phyloP scores from a whole-genome alignment of 2,113 vertebrate species.

The Actenoides lindsayi region DNA sequence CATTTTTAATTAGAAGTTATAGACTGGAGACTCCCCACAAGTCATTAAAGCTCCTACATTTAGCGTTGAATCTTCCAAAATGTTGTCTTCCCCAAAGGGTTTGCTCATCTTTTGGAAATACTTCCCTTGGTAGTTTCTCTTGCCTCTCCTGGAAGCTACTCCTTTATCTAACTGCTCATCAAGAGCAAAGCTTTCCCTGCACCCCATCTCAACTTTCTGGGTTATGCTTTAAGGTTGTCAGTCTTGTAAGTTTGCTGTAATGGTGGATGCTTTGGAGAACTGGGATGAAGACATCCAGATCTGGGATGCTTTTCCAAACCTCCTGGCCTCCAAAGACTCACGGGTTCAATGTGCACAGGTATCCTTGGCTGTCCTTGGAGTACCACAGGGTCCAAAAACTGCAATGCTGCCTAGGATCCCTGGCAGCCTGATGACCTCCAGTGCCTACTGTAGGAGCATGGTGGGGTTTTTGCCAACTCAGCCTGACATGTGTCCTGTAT shows the following conservation, averaged over 20 bases:
- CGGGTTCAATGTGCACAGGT: rapidly evolving
- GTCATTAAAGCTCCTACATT: background rate
- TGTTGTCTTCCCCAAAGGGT: background rate
- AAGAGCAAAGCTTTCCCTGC: background rate
- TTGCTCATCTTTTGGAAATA: constrained; percentile 20
- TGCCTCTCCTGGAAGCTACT: background rate
- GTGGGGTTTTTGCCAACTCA: background rate
- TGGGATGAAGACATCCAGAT: background rate
- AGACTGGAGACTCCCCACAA: background rate
- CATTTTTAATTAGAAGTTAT: background rate
- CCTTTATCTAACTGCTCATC: background rate
- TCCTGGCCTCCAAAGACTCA: background rate
- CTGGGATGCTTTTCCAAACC: background rate
- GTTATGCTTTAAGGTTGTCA: background rate
- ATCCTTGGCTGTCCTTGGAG: background rate
- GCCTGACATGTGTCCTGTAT: rapidly evolving
- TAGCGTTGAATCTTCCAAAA: background rate
- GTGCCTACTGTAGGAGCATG: background rate
- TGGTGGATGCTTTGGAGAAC: background rate
- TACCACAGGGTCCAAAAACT: background rate
- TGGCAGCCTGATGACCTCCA: background rate
- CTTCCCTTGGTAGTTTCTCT: background rate
- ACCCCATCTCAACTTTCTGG: background rate
- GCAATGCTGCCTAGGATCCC: background rate
- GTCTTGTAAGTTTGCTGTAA: background rate